A percentile compares a stretch with the other conserved stretches of the same genome.
phyloP scores from a whole-genome alignment of 2,113 vertebrate genomes.

The Sakesphorus luctuosus region DNA sequence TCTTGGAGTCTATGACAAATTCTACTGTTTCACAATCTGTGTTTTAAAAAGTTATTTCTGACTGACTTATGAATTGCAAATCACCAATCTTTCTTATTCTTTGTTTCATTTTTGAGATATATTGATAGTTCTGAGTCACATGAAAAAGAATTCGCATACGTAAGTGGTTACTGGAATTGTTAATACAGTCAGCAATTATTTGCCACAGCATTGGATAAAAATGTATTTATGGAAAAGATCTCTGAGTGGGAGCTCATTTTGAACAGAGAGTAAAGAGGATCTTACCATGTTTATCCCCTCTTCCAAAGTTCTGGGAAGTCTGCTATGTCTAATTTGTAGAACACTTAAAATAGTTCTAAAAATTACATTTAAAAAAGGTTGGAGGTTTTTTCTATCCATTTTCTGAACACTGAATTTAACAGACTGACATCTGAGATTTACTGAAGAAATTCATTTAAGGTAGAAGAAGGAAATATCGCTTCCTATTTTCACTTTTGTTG shows the following conservation, averaged over 20 bases:
- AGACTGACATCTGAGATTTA: not conserved
- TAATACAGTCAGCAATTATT: not conserved
- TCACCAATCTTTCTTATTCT: not conserved
- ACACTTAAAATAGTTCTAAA: not conserved
- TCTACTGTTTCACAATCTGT: not conserved
- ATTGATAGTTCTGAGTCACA: conserved; percentile 30
- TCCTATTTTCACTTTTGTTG: not conserved
- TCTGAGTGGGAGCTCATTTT: not conserved
- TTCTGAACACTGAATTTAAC: not conserved
- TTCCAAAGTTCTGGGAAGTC: not conserved
- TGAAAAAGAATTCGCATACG: not conserved
- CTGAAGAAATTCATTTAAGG: not conserved
- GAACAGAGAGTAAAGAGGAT: not conserved
- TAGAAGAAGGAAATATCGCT: not conserved
- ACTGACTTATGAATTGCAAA: conserved; percentile 1
- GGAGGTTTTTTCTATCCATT: not conserved
- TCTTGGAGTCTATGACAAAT: not conserved
- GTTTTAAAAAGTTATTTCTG: not conserved
- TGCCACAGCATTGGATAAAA: not conserved
- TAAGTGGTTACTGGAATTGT: conserved; percentile 16
- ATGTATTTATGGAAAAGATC: not conserved
- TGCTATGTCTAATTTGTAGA: not conserved
- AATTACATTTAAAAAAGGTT: not conserved
- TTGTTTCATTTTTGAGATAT: conserved; percentile 7
- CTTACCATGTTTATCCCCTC: not conserved